A percentile compares a stretch with the other conserved stretches of the same genome.
phyloP scores from a whole-genome alignment of 2,113 vertebrate genomes.

The Pangasianodon hypophthalmus region DNA sequence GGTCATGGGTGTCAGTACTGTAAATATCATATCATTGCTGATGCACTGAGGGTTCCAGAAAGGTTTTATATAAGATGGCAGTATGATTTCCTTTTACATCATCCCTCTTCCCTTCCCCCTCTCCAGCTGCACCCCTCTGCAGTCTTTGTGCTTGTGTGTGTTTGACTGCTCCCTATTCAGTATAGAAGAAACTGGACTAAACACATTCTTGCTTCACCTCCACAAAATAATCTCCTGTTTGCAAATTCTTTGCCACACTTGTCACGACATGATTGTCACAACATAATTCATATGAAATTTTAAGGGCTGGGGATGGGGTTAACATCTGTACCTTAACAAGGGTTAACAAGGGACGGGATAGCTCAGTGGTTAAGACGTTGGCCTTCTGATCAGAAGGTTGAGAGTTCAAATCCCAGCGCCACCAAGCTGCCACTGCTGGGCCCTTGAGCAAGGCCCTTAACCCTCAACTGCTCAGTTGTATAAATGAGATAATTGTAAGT shows the following conservation, averaged over 20 bases:
- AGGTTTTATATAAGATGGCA: not conserved
- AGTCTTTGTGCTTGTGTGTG: slow-evolving; percentile 50
- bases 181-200: not conserved
- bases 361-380: too few relatives aligned
- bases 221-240: slow-evolving; percentile 9
- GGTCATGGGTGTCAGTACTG: not conserved
- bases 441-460: too few relatives aligned
- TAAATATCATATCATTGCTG: not conserved
- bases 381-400: too few relatives aligned
- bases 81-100: slow-evolving; percentile 18
- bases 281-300: not conserved
- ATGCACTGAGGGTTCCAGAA: not conserved
- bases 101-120: slow-evolving; percentile 68
- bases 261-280: not conserved
- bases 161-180: slow-evolving; percentile 40
- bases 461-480: too few relatives aligned
- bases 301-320: not conserved
- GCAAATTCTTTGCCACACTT: not conserved
- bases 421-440: too few relatives aligned
- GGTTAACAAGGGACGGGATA: too few relatives aligned
- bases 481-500: too few relatives aligned
- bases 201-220: not conserved
- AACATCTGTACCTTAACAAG: not conserved
- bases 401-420: too few relatives aligned
- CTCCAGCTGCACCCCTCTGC: slow-evolving; percentile 68